Conservation (phyloP, 2,113 vertebrate species). For the human (Homo sapiens) region GRCh38 chr16:72846501-72847000, state of each 20-base stretch:
- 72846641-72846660: too few species aligned
- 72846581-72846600: neutral
- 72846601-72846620: neutral
- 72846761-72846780: neutral
- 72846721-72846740: accelerated
- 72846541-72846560: accelerated
- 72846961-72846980: neutral
- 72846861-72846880: too few species aligned
- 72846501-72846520: accelerated
- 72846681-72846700: neutral
- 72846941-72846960: neutral
- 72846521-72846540: neutral
- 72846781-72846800: neutral
- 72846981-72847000: neutral
- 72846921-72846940: neutral
- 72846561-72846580: neutral
- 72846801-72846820: too few species aligned
- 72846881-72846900: neutral
- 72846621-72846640: neutral
- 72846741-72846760: accelerated
- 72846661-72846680: accelerated
- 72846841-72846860: neutral
- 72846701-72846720: neutral
- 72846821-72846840: neutral
- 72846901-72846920: accelerated